Conservation (phyloP, 2,888 invertebrate species). For the Cheilosia scutellata region DNA sequence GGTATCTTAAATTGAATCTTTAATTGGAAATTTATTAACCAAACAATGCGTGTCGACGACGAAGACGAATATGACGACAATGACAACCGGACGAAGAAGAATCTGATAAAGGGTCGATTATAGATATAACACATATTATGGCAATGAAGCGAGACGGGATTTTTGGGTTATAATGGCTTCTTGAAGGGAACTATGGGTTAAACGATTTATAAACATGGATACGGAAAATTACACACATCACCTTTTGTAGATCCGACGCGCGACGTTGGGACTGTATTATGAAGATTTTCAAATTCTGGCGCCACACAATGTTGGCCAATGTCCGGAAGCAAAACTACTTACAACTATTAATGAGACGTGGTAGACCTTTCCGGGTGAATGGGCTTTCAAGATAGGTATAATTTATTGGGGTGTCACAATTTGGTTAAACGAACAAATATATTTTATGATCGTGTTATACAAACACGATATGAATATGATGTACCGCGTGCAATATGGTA, state of each 20-base stretch:
- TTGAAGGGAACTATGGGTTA: too few relatives aligned
- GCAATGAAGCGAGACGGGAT: conserved; percentile 10
- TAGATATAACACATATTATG: neutral
- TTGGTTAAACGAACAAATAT: conserved; percentile 23
- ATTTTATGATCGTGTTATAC: conserved; percentile 18
- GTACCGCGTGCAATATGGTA: too few relatives aligned
- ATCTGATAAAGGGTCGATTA: conserved; percentile 25
- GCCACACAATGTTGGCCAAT: conserved; percentile 42
- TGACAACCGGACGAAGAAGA: conserved; percentile 40
- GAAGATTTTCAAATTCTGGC: conserved; percentile 16
- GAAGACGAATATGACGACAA: conserved; percentile 19
- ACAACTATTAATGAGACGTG: conserved; percentile 47
- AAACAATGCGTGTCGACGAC: conserved; percentile 67
- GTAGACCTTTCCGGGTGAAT: conserved; percentile 18
- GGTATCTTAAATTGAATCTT: conserved; percentile 73
- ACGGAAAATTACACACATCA: conserved; percentile 42
- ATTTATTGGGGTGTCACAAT: conserved; percentile 16
- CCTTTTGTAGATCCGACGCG: conserved; percentile 12
- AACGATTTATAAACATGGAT: neutral
- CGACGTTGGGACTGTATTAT: neutral
- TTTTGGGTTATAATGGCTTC: conserved; percentile 7
- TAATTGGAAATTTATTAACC: conserved; percentile 76
- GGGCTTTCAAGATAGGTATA: neutral
- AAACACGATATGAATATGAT: too few relatives aligned
- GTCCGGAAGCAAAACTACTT: conserved; percentile 49